A percentile compares a stretch with the other conserved stretches of the same genome.
These are phyloP conservation scores for Linnaemya tessellans DNA, from an alignment of 2,888 invertebrate genomes.

Conservation along the genomic window DNA sequence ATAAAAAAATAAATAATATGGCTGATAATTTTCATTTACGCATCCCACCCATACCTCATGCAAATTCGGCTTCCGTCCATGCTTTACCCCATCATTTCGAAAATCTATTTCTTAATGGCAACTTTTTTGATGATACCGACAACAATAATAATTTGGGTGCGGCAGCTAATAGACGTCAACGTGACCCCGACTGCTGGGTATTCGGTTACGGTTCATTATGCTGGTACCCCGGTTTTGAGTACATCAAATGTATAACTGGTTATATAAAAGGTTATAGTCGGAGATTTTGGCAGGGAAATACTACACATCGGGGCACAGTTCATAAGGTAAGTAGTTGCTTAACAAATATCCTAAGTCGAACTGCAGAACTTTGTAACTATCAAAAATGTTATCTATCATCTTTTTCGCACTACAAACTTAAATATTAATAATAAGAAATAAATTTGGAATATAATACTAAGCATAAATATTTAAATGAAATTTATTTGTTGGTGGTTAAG, in stretches of 20 bases:
- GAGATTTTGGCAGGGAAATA: conserved; percentile 96
- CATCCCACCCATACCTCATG: conserved; percentile 31
- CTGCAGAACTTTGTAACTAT: neutral
- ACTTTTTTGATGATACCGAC: conserved; percentile 74
- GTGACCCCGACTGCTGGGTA: conserved; percentile 87
- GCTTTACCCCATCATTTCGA: conserved; percentile 78
- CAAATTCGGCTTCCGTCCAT: conserved; percentile 35
- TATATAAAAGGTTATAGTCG: conserved; percentile 89
- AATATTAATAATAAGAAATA: too few species aligned
- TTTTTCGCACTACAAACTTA: too few species aligned
- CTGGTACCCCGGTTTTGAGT: conserved; percentile 97
- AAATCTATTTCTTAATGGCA: conserved; percentile 78
- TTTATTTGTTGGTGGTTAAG: too few species aligned
- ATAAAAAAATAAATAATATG: conserved; percentile 15
- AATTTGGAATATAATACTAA: too few species aligned
- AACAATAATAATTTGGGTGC: conserved; percentile 59
- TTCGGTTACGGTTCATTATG: conserved; percentile 98
- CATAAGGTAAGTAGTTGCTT: conserved; percentile 86
- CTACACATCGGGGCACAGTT: conserved; percentile 90
- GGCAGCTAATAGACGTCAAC: conserved; percentile 14
- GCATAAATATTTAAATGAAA: too few species aligned
- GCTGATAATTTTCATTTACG: conserved; percentile 49
- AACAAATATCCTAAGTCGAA: neutral
- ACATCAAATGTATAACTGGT: conserved; percentile 91
- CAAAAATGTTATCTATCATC: too few species aligned